These are phyloP conservation scores for Centropyge bicolor DNA, from an alignment of 2,797 vertebrate species.

Conservation along the genomic window DNA sequence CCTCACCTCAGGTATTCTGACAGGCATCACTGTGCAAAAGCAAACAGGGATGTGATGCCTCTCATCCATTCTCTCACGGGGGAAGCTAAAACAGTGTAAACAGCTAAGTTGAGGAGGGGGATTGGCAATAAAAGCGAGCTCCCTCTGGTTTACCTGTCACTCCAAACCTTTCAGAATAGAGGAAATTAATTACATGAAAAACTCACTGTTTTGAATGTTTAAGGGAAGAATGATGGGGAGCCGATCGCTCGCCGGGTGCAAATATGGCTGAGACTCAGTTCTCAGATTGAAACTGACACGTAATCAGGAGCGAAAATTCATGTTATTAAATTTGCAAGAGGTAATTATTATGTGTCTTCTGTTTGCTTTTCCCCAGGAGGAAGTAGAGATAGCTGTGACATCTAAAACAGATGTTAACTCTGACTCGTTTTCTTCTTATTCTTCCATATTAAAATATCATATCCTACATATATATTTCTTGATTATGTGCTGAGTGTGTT, in stretches of 20 bases:
- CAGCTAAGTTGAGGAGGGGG: constrained; percentile 60
- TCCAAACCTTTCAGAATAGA: constrained; percentile 61
- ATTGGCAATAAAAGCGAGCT: constrained; percentile 71
- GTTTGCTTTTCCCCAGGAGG: constrained; percentile 61
- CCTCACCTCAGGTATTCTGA: constrained; percentile 63
- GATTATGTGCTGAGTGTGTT: constrained; percentile 21
- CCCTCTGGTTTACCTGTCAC: constrained; percentile 79
- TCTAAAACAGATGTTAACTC: constrained; percentile 68
- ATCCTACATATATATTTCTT: constrained; percentile 14
- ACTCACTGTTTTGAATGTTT: constrained; percentile 67
- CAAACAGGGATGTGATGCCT: constrained; percentile 72
- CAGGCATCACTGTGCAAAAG: constrained; percentile 73
- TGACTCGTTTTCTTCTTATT: constrained; percentile 39
- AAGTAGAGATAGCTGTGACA: constrained; percentile 64
- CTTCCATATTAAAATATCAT: constrained; percentile 19
- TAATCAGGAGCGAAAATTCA: constrained; percentile 58
- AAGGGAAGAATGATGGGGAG: constrained; percentile 57
- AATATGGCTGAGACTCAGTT: constrained; percentile 54
- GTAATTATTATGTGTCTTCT: constrained; percentile 81
- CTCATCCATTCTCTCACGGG: constrained; percentile 62
- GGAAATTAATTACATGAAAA: constrained; percentile 75
- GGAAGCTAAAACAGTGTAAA: constrained; percentile 72
- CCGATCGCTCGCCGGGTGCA: constrained; percentile 53
- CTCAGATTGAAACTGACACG: constrained; percentile 58
- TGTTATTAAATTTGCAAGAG: constrained; percentile 79